These are phyloP conservation scores for Pachyramphus minor DNA, from an alignment of 2,113 vertebrate species.

Conservation along the genomic window DNA sequence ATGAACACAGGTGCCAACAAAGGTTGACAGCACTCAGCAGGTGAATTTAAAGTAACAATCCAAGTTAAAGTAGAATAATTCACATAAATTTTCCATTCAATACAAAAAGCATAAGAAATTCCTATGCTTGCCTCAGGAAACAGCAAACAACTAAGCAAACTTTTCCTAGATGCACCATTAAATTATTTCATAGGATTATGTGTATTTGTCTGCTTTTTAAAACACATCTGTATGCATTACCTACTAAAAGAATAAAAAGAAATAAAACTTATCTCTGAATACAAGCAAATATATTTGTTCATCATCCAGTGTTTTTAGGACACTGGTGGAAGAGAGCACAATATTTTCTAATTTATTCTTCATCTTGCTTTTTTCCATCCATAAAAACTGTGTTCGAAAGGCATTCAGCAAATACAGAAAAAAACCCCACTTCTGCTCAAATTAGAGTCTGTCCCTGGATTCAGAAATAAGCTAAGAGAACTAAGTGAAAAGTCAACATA, in stretches of 20 bases:
- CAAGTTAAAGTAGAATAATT: constrained; percentile 33
- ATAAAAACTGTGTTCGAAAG: background rate
- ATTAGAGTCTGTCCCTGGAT: background rate
- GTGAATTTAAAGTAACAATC: constrained; percentile 43
- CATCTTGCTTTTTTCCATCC: background rate
- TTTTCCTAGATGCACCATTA: background rate
- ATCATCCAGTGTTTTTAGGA: background rate
- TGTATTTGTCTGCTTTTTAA: background rate
- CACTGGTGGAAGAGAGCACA: background rate
- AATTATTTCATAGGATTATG: background rate
- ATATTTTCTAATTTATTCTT: background rate
- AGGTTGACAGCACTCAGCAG: background rate
- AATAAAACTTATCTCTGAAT: background rate
- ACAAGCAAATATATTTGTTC: background rate
- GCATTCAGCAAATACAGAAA: background rate
- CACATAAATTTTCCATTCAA: constrained; percentile 32
- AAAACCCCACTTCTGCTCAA: background rate
- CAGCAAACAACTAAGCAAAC: background rate
- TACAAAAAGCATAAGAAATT: background rate
- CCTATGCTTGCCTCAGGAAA: background rate
- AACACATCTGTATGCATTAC: background rate
- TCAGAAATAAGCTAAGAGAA: background rate
- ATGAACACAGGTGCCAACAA: constrained; percentile 16
- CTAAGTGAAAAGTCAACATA: background rate
- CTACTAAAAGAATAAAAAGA: background rate